Evolutionary conservation across 2,888 invertebrate genomes (phyloP).

Genomic region (Oxycera nigricornis): DNA sequence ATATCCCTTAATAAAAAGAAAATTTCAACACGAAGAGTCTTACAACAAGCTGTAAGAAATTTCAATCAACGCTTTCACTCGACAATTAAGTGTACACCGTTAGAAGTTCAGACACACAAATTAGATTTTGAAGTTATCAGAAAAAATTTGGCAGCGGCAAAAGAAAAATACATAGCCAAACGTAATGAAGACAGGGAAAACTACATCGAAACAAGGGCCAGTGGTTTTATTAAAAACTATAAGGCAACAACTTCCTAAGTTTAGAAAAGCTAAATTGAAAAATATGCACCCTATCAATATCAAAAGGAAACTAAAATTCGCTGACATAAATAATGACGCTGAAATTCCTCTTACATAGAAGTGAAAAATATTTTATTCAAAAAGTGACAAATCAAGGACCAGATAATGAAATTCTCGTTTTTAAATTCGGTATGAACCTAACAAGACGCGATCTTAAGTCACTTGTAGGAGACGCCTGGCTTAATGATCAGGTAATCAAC

Average conservation of each 20-base stretch:
- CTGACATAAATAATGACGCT: neutral
- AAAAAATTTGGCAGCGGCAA: conserved; percentile 36
- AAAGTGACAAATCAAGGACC: neutral
- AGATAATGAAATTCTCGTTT: too few species aligned
- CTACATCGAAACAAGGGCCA: conserved; percentile 33
- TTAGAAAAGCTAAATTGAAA: conserved; percentile 41
- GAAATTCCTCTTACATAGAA: too few species aligned
- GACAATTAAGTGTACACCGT: conserved; percentile 35
- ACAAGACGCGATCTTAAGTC: too few species aligned
- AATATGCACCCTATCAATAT: conserved; percentile 44
- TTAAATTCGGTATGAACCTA: too few species aligned
- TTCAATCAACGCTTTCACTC: neutral
- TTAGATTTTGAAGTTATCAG: conserved; percentile 41
- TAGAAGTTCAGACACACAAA: conserved; percentile 43
- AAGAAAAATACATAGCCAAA: conserved; percentile 8
- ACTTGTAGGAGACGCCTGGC: too few species aligned
- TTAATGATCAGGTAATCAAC: too few species aligned
- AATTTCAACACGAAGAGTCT: neutral
- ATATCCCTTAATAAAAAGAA: neutral
- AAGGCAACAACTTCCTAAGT: conserved; percentile 42
- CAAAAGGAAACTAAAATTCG: neutral
- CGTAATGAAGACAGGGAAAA: conserved; percentile 3
- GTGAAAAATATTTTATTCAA: too few species aligned
- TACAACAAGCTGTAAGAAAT: neutral
- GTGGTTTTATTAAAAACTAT: conserved; percentile 40